These are phyloP conservation scores for Drosophila sturtevanti DNA, from an alignment of 1,140 invertebrate species.

Conservation along the genomic window DNA sequence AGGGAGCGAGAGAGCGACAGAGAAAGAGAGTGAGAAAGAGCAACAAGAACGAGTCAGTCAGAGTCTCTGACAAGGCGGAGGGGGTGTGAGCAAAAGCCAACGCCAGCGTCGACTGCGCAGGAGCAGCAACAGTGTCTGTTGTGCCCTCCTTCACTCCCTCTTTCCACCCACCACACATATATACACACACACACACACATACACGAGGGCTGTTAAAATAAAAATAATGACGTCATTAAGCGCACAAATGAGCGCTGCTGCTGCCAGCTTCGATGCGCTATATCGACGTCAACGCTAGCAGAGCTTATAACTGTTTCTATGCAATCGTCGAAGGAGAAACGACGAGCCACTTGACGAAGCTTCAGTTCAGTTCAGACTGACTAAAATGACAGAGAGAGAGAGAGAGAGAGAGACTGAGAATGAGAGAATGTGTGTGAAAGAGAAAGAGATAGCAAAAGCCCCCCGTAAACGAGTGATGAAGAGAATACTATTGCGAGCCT, in stretches of 20 bases:
- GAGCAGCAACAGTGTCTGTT: slow-evolving; percentile 67
- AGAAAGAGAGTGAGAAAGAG: slow-evolving; percentile 25
- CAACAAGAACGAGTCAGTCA: slow-evolving; percentile 26
- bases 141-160: slow-evolving; percentile 29
- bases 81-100: slow-evolving; percentile 37
- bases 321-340: slow-evolving; percentile 63
- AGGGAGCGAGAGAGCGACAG: slow-evolving; percentile 25
- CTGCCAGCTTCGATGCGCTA: slow-evolving; percentile 36
- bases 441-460: slow-evolving; percentile 6
- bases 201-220: slow-evolving; percentile 69
- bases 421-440: neutral
- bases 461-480: neutral
- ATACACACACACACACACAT: neutral
- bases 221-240: slow-evolving; percentile 81
- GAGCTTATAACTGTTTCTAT: slow-evolving; percentile 73
- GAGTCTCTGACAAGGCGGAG: slow-evolving; percentile 1
- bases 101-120: slow-evolving; percentile 53
- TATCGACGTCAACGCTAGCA: slow-evolving; percentile 33
- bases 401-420: neutral
- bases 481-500: slow-evolving; percentile 15
- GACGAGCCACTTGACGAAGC: slow-evolving; percentile 67
- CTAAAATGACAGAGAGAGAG: slow-evolving; percentile 20
- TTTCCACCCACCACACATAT: neutral
- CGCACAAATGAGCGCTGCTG: slow-evolving; percentile 76
- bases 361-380: slow-evolving; percentile 34